Conservation (phyloP, 2,113 vertebrate genomes). For the Noturus placidus region DNA sequence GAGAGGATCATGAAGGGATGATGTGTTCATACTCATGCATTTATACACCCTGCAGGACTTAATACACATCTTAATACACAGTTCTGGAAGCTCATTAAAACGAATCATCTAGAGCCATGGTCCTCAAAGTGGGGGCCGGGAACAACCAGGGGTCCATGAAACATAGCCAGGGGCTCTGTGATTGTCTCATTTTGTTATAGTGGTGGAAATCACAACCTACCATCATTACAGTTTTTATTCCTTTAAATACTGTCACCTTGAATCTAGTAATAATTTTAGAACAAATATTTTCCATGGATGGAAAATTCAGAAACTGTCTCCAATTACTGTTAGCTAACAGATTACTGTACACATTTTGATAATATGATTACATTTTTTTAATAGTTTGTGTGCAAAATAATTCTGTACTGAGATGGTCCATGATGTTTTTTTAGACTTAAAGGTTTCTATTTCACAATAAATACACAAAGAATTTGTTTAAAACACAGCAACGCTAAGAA, state of each 20-base stretch:
- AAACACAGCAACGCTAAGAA: not conserved
- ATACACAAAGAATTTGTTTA: not conserved
- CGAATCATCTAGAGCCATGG: not conserved
- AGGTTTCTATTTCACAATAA: not conserved
- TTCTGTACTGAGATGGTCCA: not conserved
- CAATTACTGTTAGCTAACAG: not conserved
- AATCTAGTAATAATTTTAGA: not conserved
- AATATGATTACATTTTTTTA: no score
- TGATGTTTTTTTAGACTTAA: not conserved
- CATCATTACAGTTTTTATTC: not conserved
- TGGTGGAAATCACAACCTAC: not conserved
- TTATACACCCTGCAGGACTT: not conserved
- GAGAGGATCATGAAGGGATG: not conserved
- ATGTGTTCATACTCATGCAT: not conserved
- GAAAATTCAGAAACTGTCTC: not conserved
- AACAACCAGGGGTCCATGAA: not conserved
- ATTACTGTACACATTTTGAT: not conserved
- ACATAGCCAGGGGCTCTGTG: not conserved
- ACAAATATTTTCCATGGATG: not conserved
- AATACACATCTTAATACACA: not conserved
- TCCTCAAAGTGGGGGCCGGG: not conserved
- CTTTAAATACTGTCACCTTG: not conserved
- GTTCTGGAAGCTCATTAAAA: not conserved
- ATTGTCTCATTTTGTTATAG: not conserved
- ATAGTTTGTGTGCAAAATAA: not conserved